Percentiles rank a stretch among this genome's conserved stretches.
phyloP scores from a whole-genome alignment of 2,888 invertebrate genomes.

The Pyrrhosoma nymphula region DNA sequence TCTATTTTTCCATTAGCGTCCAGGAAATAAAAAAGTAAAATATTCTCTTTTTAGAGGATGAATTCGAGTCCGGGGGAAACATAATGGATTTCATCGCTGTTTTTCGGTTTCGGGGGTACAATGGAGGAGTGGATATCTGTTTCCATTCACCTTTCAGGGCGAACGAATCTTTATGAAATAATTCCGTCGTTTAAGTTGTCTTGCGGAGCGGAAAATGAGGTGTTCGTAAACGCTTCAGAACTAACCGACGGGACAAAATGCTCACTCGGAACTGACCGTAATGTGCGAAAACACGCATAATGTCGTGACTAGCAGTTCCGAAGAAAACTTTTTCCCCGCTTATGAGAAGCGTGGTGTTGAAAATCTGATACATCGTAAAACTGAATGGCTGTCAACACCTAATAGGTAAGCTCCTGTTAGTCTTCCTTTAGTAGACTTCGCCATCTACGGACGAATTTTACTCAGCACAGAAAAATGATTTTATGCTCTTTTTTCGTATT shows the following conservation, averaged over 20 bases:
- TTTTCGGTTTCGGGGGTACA: not conserved
- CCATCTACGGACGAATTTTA: too few species aligned
- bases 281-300: not conserved
- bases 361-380: too few species aligned
- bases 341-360: too few species aligned
- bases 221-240: not conserved
- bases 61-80: not conserved
- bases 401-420: too few species aligned
- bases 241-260: not conserved
- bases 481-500: too few species aligned
- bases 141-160: not conserved
- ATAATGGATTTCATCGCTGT: not conserved
- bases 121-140: not conserved
- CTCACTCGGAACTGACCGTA: not conserved
- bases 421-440: too few species aligned
- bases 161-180: not conserved
- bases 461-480: too few species aligned
- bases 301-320: not conserved
- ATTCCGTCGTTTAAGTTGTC: not conserved
- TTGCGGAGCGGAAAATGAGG: slow-evolving; percentile 36
- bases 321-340: not conserved
- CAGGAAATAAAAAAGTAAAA: not conserved
- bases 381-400: too few species aligned
- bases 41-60: not conserved
- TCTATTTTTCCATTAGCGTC: not conserved